Evolutionary conservation across 2,888 invertebrate species (phyloP).

Genomic region (Caenorhabditis sinica): DNA sequence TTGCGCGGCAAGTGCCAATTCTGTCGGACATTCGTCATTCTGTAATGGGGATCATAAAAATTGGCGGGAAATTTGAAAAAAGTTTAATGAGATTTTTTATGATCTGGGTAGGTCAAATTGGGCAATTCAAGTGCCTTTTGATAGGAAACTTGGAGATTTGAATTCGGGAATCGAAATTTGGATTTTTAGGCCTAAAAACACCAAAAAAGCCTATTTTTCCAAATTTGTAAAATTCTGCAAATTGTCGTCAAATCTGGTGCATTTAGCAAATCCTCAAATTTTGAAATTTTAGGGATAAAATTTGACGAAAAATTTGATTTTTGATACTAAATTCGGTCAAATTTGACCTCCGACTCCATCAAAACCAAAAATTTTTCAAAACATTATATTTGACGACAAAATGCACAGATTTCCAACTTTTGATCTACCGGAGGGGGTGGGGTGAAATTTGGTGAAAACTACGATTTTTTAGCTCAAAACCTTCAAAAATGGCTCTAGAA

Average conservation of each 20-base stretch:
- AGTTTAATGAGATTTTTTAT: neutral
- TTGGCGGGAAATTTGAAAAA: neutral
- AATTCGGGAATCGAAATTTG: neutral
- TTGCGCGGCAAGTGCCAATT: constrained; percentile 80
- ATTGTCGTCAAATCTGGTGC: neutral
- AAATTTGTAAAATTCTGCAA: neutral
- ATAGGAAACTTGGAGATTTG: too few relatives aligned
- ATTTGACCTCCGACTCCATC: too few relatives aligned
- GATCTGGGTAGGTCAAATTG: neutral
- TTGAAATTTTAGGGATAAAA: neutral
- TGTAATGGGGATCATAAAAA: constrained; percentile 39
- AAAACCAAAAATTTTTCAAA: too few relatives aligned
- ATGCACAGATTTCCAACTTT: too few relatives aligned
- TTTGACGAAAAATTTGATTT: too few relatives aligned
- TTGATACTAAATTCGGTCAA: too few relatives aligned
- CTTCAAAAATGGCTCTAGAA: neutral
- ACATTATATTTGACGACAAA: neutral
- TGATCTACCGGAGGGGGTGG: too few relatives aligned
- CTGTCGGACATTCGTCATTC: constrained; percentile 79
- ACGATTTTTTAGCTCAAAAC: neutral
- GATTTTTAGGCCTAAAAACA: neutral
- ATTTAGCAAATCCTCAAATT: neutral
- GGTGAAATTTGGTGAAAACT: neutral
- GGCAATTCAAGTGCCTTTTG: too few relatives aligned
- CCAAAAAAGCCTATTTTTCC: too few relatives aligned